phyloP scores from a whole-genome alignment of 2,797 vertebrate species.

The Molossus alvarezi region DNA sequence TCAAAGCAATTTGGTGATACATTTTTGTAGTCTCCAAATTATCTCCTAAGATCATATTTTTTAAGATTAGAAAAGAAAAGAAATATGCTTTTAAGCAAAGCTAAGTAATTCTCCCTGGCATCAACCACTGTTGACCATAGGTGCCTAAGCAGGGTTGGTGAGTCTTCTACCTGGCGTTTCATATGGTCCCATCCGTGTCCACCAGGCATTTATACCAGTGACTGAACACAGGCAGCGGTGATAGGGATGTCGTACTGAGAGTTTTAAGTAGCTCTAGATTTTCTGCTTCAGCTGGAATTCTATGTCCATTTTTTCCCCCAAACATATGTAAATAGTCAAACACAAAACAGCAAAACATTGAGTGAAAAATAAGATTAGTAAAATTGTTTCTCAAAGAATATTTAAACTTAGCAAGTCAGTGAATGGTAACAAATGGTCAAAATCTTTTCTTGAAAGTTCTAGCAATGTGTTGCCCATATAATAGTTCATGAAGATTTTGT shows the following conservation, averaged over 20 bases:
- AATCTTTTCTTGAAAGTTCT: neutral
- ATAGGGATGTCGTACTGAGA: neutral
- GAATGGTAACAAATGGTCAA: neutral
- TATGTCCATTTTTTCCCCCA: neutral
- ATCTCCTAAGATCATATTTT: neutral
- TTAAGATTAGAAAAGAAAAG: slow-evolving; percentile 41
- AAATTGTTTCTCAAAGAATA: slow-evolving; percentile 34
- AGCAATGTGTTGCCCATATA: neutral
- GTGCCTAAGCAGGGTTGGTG: neutral
- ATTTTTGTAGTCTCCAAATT: slow-evolving; percentile 21
- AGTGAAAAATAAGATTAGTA: slow-evolving; percentile 12
- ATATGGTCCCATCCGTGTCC: neutral
- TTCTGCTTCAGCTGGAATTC: slow-evolving; percentile 60
- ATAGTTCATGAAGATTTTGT: slow-evolving; percentile 10
- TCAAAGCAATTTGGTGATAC: neutral
- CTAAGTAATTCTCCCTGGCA: neutral
- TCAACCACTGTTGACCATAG: neutral
- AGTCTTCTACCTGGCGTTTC: neutral
- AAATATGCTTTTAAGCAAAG: slow-evolving; percentile 12
- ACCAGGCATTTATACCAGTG: slow-evolving; percentile 51
- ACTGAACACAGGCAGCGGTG: neutral
- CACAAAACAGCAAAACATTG: neutral
- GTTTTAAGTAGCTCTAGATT: slow-evolving; percentile 30
- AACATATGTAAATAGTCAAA: slow-evolving; percentile 52
- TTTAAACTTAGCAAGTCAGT: neutral